Percentiles rank a stretch among this genome's conserved stretches.
These are phyloP conservation scores for Pterostichus niger DNA, from an alignment of 2,888 invertebrate genomes.

Conservation along the genomic window DNA sequence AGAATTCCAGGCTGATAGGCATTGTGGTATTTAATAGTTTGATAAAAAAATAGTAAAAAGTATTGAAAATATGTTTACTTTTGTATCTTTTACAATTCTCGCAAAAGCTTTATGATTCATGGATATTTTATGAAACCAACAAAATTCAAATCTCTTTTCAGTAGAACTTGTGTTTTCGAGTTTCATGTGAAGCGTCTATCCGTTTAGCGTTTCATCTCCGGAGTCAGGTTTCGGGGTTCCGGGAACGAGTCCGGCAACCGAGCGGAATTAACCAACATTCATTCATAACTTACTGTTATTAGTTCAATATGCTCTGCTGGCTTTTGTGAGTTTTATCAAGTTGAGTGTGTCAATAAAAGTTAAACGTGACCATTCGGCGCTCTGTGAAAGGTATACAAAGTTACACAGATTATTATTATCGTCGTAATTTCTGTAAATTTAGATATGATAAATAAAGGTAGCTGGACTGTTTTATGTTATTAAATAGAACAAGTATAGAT, in stretches of 20 bases:
- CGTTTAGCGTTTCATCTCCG: constrained; percentile 15
- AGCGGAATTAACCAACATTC: constrained; percentile 51
- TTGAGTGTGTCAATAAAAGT: constrained; percentile 50
- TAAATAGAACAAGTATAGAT: neutral
- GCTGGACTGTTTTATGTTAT: neutral
- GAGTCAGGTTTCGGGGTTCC: constrained; percentile 8
- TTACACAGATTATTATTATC: constrained; percentile 14
- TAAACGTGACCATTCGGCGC: constrained; percentile 36
- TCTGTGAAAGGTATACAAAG: constrained; percentile 37
- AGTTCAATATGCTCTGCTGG: constrained; percentile 42
- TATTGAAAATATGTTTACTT: too few species aligned
- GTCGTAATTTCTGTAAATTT: constrained; percentile 35
- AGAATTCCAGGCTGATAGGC: too few species aligned
- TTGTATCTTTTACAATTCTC: too few species aligned
- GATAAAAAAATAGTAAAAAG: too few species aligned
- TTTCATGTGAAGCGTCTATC: neutral
- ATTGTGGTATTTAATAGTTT: too few species aligned
- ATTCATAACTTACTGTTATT: constrained; percentile 57
- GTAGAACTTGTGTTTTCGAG: neutral
- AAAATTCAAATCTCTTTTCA: too few species aligned
- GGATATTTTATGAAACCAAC: too few species aligned
- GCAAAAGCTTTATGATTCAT: too few species aligned
- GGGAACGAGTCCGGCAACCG: constrained; percentile 15
- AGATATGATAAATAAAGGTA: neutral
- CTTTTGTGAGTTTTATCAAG: constrained; percentile 57